Evolutionary conservation across 2,888 invertebrate genomes (phyloP), one percentile per base, ranked within the genome.

Genomic region (Chironomus riparius): DNA sequence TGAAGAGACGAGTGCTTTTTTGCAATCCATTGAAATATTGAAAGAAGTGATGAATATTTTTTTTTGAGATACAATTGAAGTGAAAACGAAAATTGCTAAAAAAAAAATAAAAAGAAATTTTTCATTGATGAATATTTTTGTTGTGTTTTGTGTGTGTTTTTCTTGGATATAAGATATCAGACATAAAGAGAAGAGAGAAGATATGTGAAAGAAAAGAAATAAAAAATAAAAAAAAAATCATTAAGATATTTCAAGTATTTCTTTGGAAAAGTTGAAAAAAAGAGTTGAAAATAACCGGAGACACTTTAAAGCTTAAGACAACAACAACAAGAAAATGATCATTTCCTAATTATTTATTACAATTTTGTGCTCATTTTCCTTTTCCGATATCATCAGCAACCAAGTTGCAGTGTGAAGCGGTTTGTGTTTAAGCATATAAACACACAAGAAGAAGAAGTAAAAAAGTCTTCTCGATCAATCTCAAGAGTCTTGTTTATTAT

Each of bases 281-380:
- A 65, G 22, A 21, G 65, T 15, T n/a, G 15, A 13, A 65, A 62
- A 18, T 22, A 62, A 65, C 21, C 21, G 24, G 65, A 65, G 24
- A 65, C 65, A 65, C 10, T 65, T 65, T 18, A 15, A 18, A n/a
- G n/a, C 18, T 62, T 21, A 12, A 69, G 69, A 69, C 18, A 18
- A 15, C 15, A 18, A 15, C 15, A 38, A n/a, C 47, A n/a, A 47
- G 10, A 69, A 47, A 69, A 38, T 38, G 13, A 24, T 24, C 21
- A 61, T 72, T 72, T 72, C 72, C 72, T 62, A 72, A 72, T 72
- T 72, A 72, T 72, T 72, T 72, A 72, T 72, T 61, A 72, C 72
- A 72, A 72, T 72, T 61, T 72, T 72, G 72, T 72, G 72, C 72
- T 38, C 72, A 72, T 72, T 72, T 72, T 72, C 62, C 61, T 62